Evolutionary conservation across 2,113 vertebrate species (phyloP).

Genomic region (Cyphomyrus plagiostoma): DNA sequence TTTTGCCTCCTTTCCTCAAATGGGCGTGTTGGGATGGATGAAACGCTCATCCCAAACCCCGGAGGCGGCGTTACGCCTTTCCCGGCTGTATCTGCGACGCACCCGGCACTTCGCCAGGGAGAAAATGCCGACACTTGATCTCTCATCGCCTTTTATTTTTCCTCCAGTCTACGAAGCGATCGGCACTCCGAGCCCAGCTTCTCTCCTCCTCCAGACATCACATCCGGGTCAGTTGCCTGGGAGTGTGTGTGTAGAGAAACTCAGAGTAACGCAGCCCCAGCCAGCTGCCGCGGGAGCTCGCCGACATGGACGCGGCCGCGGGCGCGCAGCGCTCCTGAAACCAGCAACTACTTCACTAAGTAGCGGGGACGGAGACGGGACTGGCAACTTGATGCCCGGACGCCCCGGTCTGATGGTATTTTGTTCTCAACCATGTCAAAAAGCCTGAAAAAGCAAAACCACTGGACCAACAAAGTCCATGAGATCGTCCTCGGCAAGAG

Average conservation of each 20-base stretch:
- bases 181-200: constrained; percentile 7
- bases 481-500: constrained; percentile 80
- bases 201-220: constrained; percentile 53
- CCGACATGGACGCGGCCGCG: constrained; percentile 45
- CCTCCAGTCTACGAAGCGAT: neutral
- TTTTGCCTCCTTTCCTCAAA: neutral
- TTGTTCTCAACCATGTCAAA: constrained; percentile 79
- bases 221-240: constrained; percentile 63
- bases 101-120: neutral
- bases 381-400: constrained; percentile 25
- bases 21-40: neutral
- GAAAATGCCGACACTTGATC: neutral
- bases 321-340: constrained; percentile 34
- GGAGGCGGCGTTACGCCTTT: neutral
- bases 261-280: constrained; percentile 37
- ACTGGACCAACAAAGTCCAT: constrained; percentile 95
- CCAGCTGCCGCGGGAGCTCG: constrained; percentile 48
- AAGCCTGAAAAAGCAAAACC: constrained; percentile 88
- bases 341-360: neutral
- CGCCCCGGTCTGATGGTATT: neutral
- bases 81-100: neutral
- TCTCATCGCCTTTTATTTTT: neutral
- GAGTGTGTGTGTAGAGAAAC: constrained; percentile 48
- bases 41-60: neutral
- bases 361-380: constrained; percentile 17